Conservation (phyloP, 1,140 invertebrate genomes). For the Drosophila lini region DNA sequence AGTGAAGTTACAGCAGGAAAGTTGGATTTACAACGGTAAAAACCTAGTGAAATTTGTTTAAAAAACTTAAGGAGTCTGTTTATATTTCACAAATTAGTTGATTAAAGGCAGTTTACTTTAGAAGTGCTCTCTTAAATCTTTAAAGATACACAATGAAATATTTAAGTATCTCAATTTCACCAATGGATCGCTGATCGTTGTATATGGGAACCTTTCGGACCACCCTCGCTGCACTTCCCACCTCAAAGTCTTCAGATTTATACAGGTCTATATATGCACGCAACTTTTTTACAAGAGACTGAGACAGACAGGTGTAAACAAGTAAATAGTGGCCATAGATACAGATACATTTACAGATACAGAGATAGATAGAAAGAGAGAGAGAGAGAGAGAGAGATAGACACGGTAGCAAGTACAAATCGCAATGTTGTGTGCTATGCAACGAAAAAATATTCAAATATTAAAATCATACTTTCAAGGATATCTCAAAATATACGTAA, state of each 20-base stretch:
- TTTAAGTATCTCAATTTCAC: no score
- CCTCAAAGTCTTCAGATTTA: conserved; percentile 8
- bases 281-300: conserved; percentile 45
- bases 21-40: not conserved
- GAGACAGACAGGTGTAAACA: conserved; percentile 23
- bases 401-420: conserved; percentile 49
- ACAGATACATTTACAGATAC: conserved; percentile 12
- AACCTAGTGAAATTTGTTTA: no score
- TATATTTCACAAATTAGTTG: no score
- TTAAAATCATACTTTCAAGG: conserved; percentile 13
- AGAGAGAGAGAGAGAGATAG: conserved; percentile 34
- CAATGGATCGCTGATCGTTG: not conserved
- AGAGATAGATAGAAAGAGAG: conserved; percentile 9
- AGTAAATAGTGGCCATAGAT: conserved; percentile 7
- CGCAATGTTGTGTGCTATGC: conserved; percentile 61
- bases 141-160: no score
- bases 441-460: conserved; percentile 35
- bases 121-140: no score
- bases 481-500: conserved; percentile 1
- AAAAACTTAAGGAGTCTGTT: no score
- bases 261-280: conserved; percentile 17
- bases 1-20: not conserved
- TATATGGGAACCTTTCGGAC: not conserved
- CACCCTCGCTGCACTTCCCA: conserved; percentile 20
- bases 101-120: no score